Percentiles rank a stretch among this genome's conserved stretches.
Conservation (phyloP, 2,797 vertebrate species). For the Bovichtus variegatus region DNA sequence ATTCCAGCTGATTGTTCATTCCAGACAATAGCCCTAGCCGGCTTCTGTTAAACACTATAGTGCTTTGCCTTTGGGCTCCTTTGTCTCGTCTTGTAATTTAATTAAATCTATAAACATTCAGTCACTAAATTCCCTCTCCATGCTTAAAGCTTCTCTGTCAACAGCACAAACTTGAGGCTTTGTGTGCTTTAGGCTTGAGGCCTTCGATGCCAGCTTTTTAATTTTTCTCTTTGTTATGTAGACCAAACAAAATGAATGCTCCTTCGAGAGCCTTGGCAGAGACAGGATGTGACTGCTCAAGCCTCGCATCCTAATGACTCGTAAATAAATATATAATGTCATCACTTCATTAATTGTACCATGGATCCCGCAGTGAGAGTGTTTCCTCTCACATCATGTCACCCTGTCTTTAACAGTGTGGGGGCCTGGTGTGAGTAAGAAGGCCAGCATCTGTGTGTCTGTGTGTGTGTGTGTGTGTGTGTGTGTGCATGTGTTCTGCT, state of each 20-base stretch:
- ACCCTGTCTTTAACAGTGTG: constrained; percentile 45
- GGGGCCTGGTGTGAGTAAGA: constrained; percentile 35
- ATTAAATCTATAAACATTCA: constrained; percentile 79
- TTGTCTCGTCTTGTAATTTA: constrained; percentile 67
- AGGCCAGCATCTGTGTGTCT: not conserved
- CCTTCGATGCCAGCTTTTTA: constrained; percentile 65
- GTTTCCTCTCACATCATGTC: constrained; percentile 61
- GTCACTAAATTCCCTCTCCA: constrained; percentile 51
- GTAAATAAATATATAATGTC: constrained; percentile 86
- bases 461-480: not conserved
- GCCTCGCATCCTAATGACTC: constrained; percentile 83
- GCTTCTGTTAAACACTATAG: constrained; percentile 47
- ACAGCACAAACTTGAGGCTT: constrained; percentile 61
- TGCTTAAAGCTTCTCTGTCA: constrained; percentile 59
- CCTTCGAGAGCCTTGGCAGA: constrained; percentile 67
- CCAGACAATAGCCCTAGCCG: constrained; percentile 54
- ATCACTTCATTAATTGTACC: constrained; percentile 82
- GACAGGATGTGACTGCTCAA: constrained; percentile 73
- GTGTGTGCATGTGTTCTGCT: constrained; percentile 8
- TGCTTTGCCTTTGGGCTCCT: constrained; percentile 57
- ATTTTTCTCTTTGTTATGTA: constrained; percentile 76
- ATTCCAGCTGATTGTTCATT: constrained; percentile 60
- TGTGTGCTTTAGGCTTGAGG: constrained; percentile 63
- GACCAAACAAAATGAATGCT: constrained; percentile 78
- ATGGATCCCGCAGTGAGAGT: constrained; percentile 67